A percentile compares a stretch with the other conserved stretches of the same genome.
Evolutionary conservation across 2,113 vertebrate species (phyloP).

Genomic region (Falco punctatus): DNA sequence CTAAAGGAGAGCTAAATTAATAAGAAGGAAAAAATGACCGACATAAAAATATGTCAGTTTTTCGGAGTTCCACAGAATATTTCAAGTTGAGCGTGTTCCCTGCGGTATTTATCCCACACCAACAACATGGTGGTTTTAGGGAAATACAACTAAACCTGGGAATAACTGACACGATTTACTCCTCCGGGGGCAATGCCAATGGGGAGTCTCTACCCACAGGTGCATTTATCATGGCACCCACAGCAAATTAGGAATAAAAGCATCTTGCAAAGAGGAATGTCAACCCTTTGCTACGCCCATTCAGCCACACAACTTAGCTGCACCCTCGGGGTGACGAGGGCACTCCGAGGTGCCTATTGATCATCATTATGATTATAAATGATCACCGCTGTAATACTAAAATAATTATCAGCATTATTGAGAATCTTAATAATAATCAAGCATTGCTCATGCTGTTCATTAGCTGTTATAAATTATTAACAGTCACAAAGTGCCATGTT

Average conservation of each 20-base stretch:
- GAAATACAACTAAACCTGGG: neutral
- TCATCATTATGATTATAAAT: neutral
- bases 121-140: neutral
- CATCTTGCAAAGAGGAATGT: rapidly evolving
- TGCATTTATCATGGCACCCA: neutral
- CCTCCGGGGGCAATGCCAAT: neutral
- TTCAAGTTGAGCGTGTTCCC: neutral
- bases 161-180: neutral
- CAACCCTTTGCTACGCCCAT: neutral
- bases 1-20: neutral
- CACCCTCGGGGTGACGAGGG: rapidly evolving
- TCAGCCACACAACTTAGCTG: rapidly evolving
- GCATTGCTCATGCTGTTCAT: neutral
- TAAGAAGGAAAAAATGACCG: neutral
- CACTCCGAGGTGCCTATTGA: neutral
- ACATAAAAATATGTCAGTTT: neutral
- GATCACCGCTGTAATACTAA: rapidly evolving
- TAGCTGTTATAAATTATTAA: neutral
- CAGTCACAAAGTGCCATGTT: neutral
- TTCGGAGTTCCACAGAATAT: neutral
- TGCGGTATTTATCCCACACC: neutral
- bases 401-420: neutral
- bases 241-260: neutral
- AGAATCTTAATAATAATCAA: neutral
- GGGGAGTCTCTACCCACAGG: neutral